These are phyloP conservation scores for Choloepus didactylus DNA, from an alignment of 2,797 vertebrate genomes.

Conservation along the genomic window DNA sequence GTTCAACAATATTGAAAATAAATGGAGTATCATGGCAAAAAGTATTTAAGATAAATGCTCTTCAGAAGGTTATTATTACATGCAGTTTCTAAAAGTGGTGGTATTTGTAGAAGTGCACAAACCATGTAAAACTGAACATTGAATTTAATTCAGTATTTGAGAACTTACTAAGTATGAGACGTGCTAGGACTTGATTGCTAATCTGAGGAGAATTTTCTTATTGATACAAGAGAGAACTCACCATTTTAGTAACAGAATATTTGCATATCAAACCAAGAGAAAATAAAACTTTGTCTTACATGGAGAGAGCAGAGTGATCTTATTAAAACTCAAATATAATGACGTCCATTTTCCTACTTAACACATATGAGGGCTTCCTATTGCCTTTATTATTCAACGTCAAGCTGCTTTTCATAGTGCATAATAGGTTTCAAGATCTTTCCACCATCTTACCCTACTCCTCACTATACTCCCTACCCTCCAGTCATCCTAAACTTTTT, in stretches of 20 bases:
- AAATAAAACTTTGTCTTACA: neutral
- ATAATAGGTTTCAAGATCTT: neutral
- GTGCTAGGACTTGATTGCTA: neutral
- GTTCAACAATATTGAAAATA: neutral
- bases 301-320: neutral
- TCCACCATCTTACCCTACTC: neutral
- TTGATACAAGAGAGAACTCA: neutral
- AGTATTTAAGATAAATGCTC: neutral
- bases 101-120: neutral
- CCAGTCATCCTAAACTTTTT: neutral
- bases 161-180: neutral
- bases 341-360: neutral
- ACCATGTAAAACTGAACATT: neutral
- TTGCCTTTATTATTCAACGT: neutral
- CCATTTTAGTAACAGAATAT: neutral
- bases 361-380: neutral
- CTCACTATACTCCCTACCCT: neutral
- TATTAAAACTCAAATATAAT: neutral
- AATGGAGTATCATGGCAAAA: neutral
- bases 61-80: neutral
- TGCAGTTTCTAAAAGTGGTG: neutral
- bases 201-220: constrained; percentile 22
- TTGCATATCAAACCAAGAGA: neutral
- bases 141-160: neutral
- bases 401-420: neutral